A percentile compares a stretch with the other conserved stretches of the same genome.
Evolutionary conservation across 2,888 invertebrate genomes (phyloP).

Genomic region (Prenolepis imparis): DNA sequence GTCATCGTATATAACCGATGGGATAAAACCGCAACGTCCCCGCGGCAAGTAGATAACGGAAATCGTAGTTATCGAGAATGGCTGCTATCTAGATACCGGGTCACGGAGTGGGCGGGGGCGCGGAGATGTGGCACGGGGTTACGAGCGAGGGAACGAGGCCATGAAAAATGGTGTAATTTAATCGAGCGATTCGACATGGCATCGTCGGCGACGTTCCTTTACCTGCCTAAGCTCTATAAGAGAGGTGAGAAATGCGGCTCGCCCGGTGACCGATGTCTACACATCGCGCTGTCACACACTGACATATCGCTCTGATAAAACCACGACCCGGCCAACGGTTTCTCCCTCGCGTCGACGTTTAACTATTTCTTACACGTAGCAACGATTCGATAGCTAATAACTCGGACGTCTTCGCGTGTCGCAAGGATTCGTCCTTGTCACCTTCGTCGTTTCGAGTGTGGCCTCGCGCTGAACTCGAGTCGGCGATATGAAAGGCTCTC

Average conservation of each 20-base stretch:
- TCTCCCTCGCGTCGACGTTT: constrained; percentile 75
- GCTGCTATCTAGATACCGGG: constrained; percentile 26
- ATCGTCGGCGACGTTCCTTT: constrained; percentile 69
- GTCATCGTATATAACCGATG: constrained; percentile 39
- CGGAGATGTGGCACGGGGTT: constrained; percentile 33
- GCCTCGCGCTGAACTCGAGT: constrained; percentile 30
- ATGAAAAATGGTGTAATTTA: constrained; percentile 80
- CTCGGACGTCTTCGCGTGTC: constrained; percentile 66
- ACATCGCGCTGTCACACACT: constrained; percentile 82
- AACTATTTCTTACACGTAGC: constrained; percentile 76
- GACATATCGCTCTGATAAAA: constrained; percentile 85
- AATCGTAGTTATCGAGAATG: constrained; percentile 56
- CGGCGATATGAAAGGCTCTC: not conserved
- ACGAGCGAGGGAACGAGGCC: constrained; percentile 69
- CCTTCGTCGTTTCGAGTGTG: constrained; percentile 29
- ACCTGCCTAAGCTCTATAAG: constrained; percentile 72
- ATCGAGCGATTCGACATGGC: constrained; percentile 79
- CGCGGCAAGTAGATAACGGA: constrained; percentile 58
- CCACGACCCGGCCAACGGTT: constrained; percentile 78
- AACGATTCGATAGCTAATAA: constrained; percentile 76
- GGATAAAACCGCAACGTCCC: constrained; percentile 45
- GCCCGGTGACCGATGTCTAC: constrained; percentile 84
- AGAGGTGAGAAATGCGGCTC: constrained; percentile 83
- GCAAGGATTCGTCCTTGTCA: constrained; percentile 46
- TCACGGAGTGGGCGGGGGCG: constrained; percentile 17